These are phyloP conservation scores for Meiosimyza decipiens DNA, from an alignment of 2,888 invertebrate genomes.

Conservation along the genomic window DNA sequence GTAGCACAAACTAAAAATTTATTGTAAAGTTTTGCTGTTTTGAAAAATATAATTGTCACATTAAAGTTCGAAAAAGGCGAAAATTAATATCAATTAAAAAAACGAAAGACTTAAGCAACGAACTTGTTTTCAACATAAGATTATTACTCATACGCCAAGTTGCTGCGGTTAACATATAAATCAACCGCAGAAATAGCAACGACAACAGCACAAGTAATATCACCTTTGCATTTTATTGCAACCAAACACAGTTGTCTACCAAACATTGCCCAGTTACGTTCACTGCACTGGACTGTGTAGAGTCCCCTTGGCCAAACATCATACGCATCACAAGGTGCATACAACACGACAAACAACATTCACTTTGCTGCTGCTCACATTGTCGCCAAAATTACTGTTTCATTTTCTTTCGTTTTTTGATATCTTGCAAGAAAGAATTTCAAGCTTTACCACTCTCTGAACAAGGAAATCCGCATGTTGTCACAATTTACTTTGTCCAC, in stretches of 20 bases:
- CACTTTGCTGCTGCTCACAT: slow-evolving; percentile 26
- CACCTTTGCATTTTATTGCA: slow-evolving; percentile 17
- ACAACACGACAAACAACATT: slow-evolving; percentile 27
- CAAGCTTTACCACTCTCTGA: slow-evolving; percentile 6
- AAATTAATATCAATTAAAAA: neutral
- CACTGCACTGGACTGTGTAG: too few species aligned
- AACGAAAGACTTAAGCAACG: slow-evolving; percentile 23
- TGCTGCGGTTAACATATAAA: neutral
- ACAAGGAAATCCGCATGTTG: slow-evolving; percentile 40
- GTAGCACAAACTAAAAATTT: too few species aligned
- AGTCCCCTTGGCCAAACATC: too few species aligned
- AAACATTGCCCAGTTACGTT: slow-evolving; percentile 2
- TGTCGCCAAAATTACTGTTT: slow-evolving; percentile 3
- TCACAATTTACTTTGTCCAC: neutral
- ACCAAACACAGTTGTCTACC: slow-evolving; percentile 15
- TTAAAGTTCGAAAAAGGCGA: too few species aligned
- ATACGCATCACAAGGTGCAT: too few species aligned
- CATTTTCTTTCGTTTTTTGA: neutral
- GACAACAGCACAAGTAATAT: slow-evolving; percentile 3
- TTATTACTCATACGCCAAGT: slow-evolving; percentile 16
- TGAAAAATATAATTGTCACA: too few species aligned
- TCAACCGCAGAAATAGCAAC: neutral
- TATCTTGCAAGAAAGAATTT: neutral
- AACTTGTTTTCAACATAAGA: neutral
- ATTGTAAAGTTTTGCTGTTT: too few species aligned